A percentile compares a stretch with the other conserved stretches of the same genome.
Evolutionary conservation across 1,140 invertebrate species (phyloP).

Genomic region (Neuroterus valhalla): DNA sequence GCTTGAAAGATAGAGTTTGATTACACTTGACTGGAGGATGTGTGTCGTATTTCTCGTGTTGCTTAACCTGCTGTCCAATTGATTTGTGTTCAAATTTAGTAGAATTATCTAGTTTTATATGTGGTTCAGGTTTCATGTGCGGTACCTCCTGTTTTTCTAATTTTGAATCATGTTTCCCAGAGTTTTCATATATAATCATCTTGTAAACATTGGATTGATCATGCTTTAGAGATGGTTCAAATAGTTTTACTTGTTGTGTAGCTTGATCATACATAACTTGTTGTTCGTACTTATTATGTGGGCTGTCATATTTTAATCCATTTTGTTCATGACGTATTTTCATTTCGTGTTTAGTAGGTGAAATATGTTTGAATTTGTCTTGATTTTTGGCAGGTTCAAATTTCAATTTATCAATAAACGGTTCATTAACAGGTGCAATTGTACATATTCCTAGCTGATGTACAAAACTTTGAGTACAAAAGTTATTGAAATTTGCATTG

Average conservation of each 20-base stretch:
- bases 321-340: constrained; percentile 43
- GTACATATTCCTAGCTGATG: constrained; percentile 43
- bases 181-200: too few relatives aligned
- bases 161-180: too few relatives aligned
- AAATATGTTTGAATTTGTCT: constrained; percentile 57
- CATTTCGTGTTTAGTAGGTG: constrained; percentile 49
- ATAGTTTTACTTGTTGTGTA: too few relatives aligned
- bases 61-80: too few relatives aligned
- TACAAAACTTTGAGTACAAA: constrained; percentile 45
- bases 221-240: background rate
- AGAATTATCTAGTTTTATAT: background rate
- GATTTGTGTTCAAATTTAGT: background rate
- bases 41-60: too few relatives aligned
- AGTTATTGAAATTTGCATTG: constrained; percentile 48
- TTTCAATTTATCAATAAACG: constrained; percentile 42
- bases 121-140: background rate
- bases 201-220: too few relatives aligned
- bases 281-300: background rate
- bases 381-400: constrained; percentile 51
- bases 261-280: background rate
- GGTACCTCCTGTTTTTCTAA: too few relatives aligned
- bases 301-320: constrained; percentile 21
- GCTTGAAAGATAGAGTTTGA: background rate
- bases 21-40: background rate
- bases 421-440: constrained; percentile 45